A percentile compares a stretch with the other conserved stretches of the same genome.
Conservation (phyloP, 1,140 invertebrate species). For the Penaeus japonicus region DNA sequence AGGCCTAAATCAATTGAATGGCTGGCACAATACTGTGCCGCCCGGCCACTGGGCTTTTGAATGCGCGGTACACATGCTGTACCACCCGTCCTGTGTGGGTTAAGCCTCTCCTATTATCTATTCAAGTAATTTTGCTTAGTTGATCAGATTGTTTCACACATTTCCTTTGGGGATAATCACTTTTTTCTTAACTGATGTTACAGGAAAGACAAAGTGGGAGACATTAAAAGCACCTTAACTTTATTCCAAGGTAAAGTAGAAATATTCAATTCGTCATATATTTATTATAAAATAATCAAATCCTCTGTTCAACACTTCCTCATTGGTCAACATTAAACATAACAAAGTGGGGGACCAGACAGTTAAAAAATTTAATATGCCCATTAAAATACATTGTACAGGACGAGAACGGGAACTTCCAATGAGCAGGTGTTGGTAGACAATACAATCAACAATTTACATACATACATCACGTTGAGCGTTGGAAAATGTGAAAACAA, state of each 20-base stretch:
- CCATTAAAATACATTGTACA: slow-evolving; percentile 56
- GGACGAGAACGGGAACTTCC: slow-evolving; percentile 53
- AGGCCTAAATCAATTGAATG: too few relatives aligned
- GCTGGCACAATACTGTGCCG: too few relatives aligned
- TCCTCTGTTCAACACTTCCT: slow-evolving; percentile 61
- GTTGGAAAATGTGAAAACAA: slow-evolving; percentile 59
- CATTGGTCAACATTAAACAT: slow-evolving; percentile 60
- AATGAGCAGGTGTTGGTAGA: slow-evolving; percentile 50
- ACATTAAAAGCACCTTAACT: background rate
- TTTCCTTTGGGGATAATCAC: too few relatives aligned
- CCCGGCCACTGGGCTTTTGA: too few relatives aligned
- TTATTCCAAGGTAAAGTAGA: background rate
- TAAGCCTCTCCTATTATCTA: too few relatives aligned
- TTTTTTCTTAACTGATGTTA: background rate
- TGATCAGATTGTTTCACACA: too few relatives aligned
- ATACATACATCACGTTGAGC: slow-evolving; percentile 61
- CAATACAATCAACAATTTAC: slow-evolving; percentile 60
- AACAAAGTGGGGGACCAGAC: slow-evolving; percentile 58
- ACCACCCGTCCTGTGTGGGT: too few relatives aligned
- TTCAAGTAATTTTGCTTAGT: too few relatives aligned
- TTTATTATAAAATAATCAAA: slow-evolving; percentile 63
- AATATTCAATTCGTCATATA: slow-evolving; percentile 56
- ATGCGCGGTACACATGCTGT: too few relatives aligned
- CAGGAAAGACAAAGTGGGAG: background rate
- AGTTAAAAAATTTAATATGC: slow-evolving; percentile 59